Evolutionary conservation across 2,797 vertebrate genomes (phyloP).

Genomic region (Hypotaenidia philippensis): DNA sequence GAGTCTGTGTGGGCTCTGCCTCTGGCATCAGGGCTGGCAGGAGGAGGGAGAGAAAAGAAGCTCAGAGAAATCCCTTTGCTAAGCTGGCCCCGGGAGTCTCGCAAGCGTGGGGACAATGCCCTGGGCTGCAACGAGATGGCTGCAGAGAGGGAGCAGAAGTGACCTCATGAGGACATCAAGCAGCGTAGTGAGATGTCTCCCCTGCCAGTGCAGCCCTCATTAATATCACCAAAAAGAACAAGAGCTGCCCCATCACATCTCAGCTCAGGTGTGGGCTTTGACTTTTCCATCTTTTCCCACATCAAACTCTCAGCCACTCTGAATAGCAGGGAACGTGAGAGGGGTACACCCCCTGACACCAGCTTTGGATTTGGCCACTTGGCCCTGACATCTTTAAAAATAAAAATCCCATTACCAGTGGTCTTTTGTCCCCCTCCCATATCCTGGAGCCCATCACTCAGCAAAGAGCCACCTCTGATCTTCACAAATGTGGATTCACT

Average conservation of each 20-base stretch:
- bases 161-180: fast-evolving
- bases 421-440: not conserved
- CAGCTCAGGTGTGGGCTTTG: not conserved
- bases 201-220: not conserved
- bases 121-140: not conserved
- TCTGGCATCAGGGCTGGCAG: not conserved
- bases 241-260: not conserved
- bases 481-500: not conserved
- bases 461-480: not conserved
- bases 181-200: not conserved
- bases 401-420: not conserved
- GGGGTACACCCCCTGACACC: not conserved
- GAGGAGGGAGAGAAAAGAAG: not conserved
- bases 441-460: not conserved
- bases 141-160: not conserved
- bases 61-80: not conserved
- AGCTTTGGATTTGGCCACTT: not conserved
- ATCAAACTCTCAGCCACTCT: not conserved
- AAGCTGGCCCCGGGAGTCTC: not conserved
- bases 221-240: not conserved
- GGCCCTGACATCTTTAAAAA: not conserved
- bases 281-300: not conserved
- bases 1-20: constrained; percentile 60
- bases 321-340: not conserved
- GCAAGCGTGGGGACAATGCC: not conserved